Conservation (phyloP, 2,888 invertebrate genomes). For the Idaea straminata region DNA sequence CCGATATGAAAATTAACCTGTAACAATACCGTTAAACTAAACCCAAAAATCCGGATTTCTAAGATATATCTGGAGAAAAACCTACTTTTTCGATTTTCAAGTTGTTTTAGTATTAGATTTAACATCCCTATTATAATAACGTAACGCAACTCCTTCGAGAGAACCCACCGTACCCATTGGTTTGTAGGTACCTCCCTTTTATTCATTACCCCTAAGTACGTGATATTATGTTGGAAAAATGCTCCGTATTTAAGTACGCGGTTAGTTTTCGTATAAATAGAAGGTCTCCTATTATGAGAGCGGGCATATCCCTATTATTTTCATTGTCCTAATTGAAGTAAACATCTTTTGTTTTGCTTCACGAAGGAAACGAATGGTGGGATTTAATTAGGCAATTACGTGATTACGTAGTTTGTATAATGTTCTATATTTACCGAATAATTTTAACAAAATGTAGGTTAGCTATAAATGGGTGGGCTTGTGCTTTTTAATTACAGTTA, state of each 20-base stretch:
- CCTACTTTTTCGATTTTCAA: no score
- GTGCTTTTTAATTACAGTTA: background rate
- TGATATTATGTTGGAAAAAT: constrained; percentile 60
- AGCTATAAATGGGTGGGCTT: background rate
- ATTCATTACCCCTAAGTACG: constrained; percentile 66
- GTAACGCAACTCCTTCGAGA: constrained; percentile 60
- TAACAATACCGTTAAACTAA: no score
- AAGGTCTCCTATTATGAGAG: constrained; percentile 33
- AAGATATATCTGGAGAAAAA: no score
- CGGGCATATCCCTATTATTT: constrained; percentile 31
- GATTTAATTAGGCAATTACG: constrained; percentile 21
- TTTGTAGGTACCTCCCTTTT: constrained; percentile 52
- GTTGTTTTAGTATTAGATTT: constrained; percentile 54
- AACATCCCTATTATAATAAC: constrained; percentile 62
- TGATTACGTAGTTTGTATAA: constrained; percentile 1
- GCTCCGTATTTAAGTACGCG: constrained; percentile 51
- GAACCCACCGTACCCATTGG: constrained; percentile 51
- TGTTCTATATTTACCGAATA: background rate
- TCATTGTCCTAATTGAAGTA: constrained; percentile 32
- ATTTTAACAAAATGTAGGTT: background rate
- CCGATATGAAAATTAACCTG: no score
- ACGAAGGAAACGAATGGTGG: constrained; percentile 17
- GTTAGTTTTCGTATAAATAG: constrained; percentile 52
- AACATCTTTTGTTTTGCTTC: constrained; percentile 30
- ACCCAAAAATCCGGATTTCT: no score